Evolutionary conservation across 2,113 vertebrate species (phyloP), one percentile per base, ranked within the genome.

Genomic region (Etia nguti): DNA sequence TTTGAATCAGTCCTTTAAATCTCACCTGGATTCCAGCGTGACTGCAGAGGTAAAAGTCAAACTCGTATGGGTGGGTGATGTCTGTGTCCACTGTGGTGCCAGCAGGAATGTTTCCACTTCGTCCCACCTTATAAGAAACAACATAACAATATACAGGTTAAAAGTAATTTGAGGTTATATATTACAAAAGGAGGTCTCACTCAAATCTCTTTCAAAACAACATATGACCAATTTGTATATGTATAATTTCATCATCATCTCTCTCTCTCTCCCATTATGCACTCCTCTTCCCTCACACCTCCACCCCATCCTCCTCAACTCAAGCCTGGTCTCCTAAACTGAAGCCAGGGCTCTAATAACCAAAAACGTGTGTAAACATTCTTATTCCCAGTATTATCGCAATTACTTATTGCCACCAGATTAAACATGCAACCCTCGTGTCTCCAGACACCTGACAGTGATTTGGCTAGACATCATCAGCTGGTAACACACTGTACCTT

Each of bases 41-140:
- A 91, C 98, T 99, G 96, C 98, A 99, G 96, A 99, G 98, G 96
- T 99, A 99, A 97, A 99, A 99, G 96, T 99, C 98, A 95, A 99
- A 99, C 94, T 99, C 98, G 10, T 98, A 99, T 0, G 98, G 98
- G 87, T 99, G 98, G 4, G 98, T 99, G 86, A 99, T 99, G 93
- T 99, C 98, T 4, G 98, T 99, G 93, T 99, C 98, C 86, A 99
- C 98, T 4, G 98, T 99, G 80, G 98, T 99, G 90, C 98, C 98
- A 3, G 98, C 98, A 89, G 98, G 98, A 94, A 99, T 99, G 95
- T 99, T 99, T 91, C 98, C 98, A 91, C 98, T 99, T 90, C 98
- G 97, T 93, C 98, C 98, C 55, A 99, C 98, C 98, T 99, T 92
- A 10, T 2, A 38, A 52, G 1, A 60, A 20, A 15, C 1, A 20